These are phyloP conservation scores for Monopis laevigella DNA, from an alignment of 2,888 invertebrate species.

Conservation along the genomic window DNA sequence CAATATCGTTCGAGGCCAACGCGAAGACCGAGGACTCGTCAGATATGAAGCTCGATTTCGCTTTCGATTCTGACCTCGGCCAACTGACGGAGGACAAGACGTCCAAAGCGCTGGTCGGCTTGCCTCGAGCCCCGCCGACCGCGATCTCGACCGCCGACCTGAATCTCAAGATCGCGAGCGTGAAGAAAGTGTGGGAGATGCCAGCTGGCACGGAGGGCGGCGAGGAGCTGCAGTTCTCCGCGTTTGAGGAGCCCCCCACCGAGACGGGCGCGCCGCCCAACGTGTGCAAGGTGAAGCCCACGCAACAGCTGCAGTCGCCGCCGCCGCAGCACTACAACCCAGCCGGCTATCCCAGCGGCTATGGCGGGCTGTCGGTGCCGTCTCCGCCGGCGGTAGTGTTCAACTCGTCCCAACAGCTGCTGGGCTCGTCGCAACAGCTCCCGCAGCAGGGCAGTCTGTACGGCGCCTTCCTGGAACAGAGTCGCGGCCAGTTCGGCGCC, in stretches of 20 bases:
- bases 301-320: constrained; percentile 79
- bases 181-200: constrained; percentile 91
- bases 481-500: constrained; percentile 82
- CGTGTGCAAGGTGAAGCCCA: constrained; percentile 86
- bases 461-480: constrained; percentile 82
- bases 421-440: constrained; percentile 66
- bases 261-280: constrained; percentile 71
- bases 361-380: constrained; percentile 83
- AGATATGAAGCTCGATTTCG: constrained; percentile 92
- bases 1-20: constrained; percentile 71
- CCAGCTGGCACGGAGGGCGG: constrained; percentile 72
- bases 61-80: constrained; percentile 84
- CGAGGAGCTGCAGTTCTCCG: constrained; percentile 57
- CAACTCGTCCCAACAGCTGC: constrained; percentile 75
- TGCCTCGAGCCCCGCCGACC: constrained; percentile 68
- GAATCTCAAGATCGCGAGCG: constrained; percentile 93
- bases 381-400: constrained; percentile 87
- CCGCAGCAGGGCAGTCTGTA: constrained; percentile 80
- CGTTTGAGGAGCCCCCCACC: constrained; percentile 49
- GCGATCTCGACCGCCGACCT: constrained; percentile 89
- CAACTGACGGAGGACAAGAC: constrained; percentile 79
- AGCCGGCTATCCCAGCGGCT: constrained; percentile 78
- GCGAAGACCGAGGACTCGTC: constrained; percentile 78
- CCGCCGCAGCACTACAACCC: constrained; percentile 75
- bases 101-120: constrained; percentile 51